Conservation (phyloP, 2,797 vertebrate genomes). For the Hylomyscus alleni region DNA sequence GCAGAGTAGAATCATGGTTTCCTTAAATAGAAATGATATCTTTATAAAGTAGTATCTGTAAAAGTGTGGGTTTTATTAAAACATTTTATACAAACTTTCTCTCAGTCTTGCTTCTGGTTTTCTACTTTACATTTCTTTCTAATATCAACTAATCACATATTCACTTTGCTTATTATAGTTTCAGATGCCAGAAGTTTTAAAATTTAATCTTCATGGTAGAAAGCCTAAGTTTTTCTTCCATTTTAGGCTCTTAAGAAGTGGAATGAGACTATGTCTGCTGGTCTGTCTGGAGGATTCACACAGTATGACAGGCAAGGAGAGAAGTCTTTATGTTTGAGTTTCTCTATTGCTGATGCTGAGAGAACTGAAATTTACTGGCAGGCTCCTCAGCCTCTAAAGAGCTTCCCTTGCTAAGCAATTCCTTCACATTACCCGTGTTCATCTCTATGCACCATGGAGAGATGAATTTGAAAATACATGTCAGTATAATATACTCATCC, state of each 20-base stretch:
- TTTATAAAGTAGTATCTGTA: not conserved
- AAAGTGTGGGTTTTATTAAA: slow-evolving; percentile 42
- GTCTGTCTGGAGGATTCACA: not conserved
- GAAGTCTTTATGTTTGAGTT: not conserved
- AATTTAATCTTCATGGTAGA: not conserved
- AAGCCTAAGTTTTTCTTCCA: not conserved
- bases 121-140: slow-evolving; percentile 34
- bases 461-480: slow-evolving; percentile 15
- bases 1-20: not conserved
- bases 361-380: not conserved
- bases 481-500: not conserved
- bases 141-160: not conserved
- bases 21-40: not conserved
- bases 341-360: not conserved
- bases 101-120: slow-evolving; percentile 38
- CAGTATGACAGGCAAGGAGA: not conserved
- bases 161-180: slow-evolving; percentile 4
- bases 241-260: slow-evolving; percentile 14
- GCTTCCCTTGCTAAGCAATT: not conserved
- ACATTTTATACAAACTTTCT: not conserved
- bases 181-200: slow-evolving; percentile 3
- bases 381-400: not conserved
- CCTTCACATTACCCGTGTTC: not conserved
- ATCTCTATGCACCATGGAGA: not conserved
- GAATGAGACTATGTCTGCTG: not conserved